Evolutionary conservation across 2,113 vertebrate species (phyloP).

Genomic region (Cynoglossus semilaevis): DNA sequence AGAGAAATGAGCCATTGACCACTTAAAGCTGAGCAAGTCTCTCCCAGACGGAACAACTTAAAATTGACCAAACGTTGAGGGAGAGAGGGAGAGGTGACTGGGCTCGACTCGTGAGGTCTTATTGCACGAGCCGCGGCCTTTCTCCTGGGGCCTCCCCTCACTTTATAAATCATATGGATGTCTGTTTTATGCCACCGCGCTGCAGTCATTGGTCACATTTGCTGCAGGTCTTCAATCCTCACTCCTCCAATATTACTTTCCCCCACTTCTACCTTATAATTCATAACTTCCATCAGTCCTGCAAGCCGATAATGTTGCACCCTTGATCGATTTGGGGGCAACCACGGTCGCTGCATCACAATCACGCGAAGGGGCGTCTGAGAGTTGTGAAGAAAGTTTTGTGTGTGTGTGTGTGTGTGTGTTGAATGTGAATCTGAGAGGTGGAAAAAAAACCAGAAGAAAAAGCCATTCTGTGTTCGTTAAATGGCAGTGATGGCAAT

Average conservation of each 20-base stretch:
- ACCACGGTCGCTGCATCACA: conserved; percentile 56
- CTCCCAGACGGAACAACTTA: conserved; percentile 40
- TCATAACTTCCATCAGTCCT: conserved; percentile 63
- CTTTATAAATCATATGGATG: conserved; percentile 64
- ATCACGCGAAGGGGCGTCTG: conserved; percentile 31
- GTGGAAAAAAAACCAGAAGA: neutral
- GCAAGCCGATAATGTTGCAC: conserved; percentile 48
- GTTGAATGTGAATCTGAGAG: conserved; percentile 22
- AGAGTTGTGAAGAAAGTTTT: conserved; percentile 47
- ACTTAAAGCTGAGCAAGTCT: conserved; percentile 42
- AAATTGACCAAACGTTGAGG: conserved; percentile 42
- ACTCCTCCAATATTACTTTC: conserved; percentile 55
- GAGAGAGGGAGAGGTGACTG: conserved; percentile 44
- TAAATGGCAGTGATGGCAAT: conserved; percentile 38
- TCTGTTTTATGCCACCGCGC: conserved; percentile 52
- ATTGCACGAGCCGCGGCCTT: conserved; percentile 62
- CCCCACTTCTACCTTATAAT: conserved; percentile 55
- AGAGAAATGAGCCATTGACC: conserved; percentile 46
- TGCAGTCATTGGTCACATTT: conserved; percentile 64
- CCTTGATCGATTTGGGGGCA: conserved; percentile 41
- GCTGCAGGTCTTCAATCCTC: conserved; percentile 53
- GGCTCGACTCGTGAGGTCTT: conserved; percentile 43
- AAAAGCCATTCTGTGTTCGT: conserved; percentile 20
- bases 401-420: conserved; percentile 19
- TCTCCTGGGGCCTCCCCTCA: conserved; percentile 47